phyloP scores from a whole-genome alignment of 2,797 vertebrate species.

The Enoplosus armatus region DNA sequence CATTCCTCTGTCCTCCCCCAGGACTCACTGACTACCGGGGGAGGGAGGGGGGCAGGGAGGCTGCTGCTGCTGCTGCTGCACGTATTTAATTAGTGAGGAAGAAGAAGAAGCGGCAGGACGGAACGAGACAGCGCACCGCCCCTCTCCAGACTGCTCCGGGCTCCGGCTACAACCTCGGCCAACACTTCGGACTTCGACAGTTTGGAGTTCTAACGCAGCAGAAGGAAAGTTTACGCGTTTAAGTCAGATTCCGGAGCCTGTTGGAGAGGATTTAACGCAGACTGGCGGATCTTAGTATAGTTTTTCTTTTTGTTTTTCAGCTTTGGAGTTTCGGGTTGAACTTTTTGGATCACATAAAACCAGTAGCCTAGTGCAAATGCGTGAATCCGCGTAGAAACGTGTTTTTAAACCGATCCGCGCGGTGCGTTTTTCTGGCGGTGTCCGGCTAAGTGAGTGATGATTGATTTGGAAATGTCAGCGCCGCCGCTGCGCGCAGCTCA shows the following conservation, averaged over 20 bases:
- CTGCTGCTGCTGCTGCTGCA: conserved; percentile 32
- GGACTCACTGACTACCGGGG: conserved; percentile 42
- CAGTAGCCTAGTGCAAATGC: background rate
- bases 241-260: too few relatives aligned
- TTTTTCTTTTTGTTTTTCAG: background rate
- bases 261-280: background rate
- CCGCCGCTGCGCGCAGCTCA: conserved; percentile 32
- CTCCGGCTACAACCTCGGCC: too few relatives aligned
- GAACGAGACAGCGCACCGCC: conserved; percentile 54
- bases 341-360: background rate
- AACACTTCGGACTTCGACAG: too few relatives aligned
- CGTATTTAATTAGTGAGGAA: conserved; percentile 55
- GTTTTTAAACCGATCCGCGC: background rate
- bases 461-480: conserved; percentile 63
- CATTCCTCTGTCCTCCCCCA: conserved; percentile 76
- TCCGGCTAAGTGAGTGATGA: conserved; percentile 50
- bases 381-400: background rate
- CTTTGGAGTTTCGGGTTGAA: background rate
- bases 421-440: background rate
- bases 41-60: conserved; percentile 6
- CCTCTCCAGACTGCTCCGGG: conserved; percentile 8
- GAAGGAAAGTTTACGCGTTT: background rate
- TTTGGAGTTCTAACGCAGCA: background rate
- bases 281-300: background rate
- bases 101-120: conserved; percentile 27